These are phyloP conservation scores for Andrena trimmerana DNA, from an alignment of 2,888 invertebrate species.

Conservation along the genomic window DNA sequence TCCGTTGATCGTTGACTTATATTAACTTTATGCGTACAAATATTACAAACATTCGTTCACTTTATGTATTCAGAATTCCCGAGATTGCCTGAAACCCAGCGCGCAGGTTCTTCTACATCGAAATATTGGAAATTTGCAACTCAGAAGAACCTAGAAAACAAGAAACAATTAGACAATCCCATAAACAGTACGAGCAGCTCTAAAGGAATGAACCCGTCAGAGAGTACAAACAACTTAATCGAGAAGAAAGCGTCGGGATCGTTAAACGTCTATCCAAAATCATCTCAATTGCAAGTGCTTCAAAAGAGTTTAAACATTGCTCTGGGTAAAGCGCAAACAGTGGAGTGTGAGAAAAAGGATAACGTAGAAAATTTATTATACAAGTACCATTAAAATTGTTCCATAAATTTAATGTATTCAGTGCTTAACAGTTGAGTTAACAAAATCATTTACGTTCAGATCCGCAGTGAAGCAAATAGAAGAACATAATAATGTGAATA, in stretches of 20 bases:
- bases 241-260: conserved; percentile 10
- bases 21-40: conserved; percentile 24
- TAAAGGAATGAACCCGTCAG: background rate
- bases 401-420: conserved; percentile 28
- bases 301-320: conserved; percentile 31
- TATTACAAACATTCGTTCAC: conserved; percentile 26
- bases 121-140: conserved; percentile 40
- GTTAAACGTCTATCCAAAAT: conserved; percentile 30
- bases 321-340: conserved; percentile 20
- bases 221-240: conserved; percentile 10
- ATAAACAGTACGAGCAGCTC: background rate
- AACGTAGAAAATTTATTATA: conserved; percentile 39
- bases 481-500: conserved; percentile 46
- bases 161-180: conserved; percentile 24
- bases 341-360: conserved; percentile 30
- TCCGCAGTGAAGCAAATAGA: conserved; percentile 37
- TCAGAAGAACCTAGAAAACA: conserved; percentile 36
- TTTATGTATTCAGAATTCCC: conserved; percentile 54
- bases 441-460: conserved; percentile 51
- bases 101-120: conserved; percentile 7
- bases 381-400: conserved; percentile 44
- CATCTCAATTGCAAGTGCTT: conserved; percentile 18
- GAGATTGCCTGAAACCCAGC: conserved; percentile 55
- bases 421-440: conserved; percentile 34
- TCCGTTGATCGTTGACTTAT: conserved; percentile 12